These are phyloP conservation scores for Eretmochelys imbricata DNA, from an alignment of 2,113 vertebrate genomes.

Conservation along the genomic window DNA sequence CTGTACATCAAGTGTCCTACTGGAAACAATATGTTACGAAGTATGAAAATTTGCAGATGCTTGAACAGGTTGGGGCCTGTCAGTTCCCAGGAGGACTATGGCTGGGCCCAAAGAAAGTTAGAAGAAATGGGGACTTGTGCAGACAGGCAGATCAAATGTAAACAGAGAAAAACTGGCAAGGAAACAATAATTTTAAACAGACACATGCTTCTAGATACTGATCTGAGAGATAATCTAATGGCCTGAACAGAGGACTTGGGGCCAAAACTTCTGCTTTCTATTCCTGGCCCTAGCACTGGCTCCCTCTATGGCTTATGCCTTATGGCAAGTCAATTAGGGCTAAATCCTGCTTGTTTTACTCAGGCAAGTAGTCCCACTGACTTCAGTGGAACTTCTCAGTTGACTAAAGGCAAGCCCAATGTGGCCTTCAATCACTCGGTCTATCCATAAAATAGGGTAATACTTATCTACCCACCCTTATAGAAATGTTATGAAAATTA, in stretches of 20 bases:
- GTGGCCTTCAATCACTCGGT: slow-evolving; percentile 17
- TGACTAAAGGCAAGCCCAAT: slow-evolving; percentile 41
- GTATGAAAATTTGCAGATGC: not conserved
- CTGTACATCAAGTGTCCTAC: not conserved
- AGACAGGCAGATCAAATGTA: not conserved
- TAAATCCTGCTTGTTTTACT: slow-evolving; percentile 13
- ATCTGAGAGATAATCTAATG: not conserved
- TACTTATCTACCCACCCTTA: not conserved
- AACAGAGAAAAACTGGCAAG: not conserved
- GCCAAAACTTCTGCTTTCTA: not conserved
- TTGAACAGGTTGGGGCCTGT: not conserved
- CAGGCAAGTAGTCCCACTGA: not conserved
- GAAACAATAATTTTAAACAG: not conserved
- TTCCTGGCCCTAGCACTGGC: not conserved
- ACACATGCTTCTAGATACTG: not conserved
- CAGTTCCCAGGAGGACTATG: not conserved
- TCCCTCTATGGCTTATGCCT: not conserved
- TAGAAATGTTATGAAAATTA: slow-evolving; percentile 41
- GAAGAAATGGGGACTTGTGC: not conserved
- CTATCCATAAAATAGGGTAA: not conserved
- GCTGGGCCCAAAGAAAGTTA: not conserved
- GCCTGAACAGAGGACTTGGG: not conserved
- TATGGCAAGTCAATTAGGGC: slow-evolving; percentile 5
- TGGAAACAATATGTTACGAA: not conserved
- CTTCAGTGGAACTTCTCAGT: not conserved